Conservation (phyloP, 2,797 vertebrate genomes). For the Bradypus variegatus region DNA sequence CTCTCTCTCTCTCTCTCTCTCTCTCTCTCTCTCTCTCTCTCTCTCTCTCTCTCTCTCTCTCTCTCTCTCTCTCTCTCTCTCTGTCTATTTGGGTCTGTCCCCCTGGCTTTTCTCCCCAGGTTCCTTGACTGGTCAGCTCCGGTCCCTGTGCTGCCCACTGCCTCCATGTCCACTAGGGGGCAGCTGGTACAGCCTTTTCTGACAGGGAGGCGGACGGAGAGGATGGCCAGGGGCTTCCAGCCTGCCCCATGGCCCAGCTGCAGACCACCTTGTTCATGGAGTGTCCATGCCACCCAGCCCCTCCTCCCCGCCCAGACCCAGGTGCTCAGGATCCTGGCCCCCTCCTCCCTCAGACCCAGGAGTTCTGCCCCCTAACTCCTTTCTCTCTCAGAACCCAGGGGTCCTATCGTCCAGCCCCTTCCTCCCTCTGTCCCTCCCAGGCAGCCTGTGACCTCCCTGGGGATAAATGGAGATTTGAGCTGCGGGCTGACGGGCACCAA, state of each 20-base stretch:
- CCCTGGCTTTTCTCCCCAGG: background rate
- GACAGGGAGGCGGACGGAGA: background rate
- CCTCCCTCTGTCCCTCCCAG: conserved; percentile 68
- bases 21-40: background rate
- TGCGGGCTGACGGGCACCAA: conserved; percentile 78
- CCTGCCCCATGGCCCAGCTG: background rate
- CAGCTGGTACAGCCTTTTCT: conserved; percentile 55
- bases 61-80: background rate
- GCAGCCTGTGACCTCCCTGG: conserved; percentile 31
- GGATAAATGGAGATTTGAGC: conserved; percentile 72
- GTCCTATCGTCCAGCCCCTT: background rate
- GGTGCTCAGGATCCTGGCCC: background rate
- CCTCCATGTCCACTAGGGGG: conserved; percentile 60
- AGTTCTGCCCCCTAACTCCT: background rate
- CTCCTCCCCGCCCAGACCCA: background rate
- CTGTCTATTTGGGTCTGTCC: background rate
- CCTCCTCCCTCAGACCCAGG: background rate
- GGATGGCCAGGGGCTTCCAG: background rate
- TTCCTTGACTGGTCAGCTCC: background rate
- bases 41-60: background rate
- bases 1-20: background rate
- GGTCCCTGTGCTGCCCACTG: background rate
- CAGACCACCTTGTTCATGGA: background rate
- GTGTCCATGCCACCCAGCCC: background rate
- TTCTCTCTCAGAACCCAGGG: background rate